Conservation (phyloP, 2,113 vertebrate species). For the Synodontis membranacea region DNA sequence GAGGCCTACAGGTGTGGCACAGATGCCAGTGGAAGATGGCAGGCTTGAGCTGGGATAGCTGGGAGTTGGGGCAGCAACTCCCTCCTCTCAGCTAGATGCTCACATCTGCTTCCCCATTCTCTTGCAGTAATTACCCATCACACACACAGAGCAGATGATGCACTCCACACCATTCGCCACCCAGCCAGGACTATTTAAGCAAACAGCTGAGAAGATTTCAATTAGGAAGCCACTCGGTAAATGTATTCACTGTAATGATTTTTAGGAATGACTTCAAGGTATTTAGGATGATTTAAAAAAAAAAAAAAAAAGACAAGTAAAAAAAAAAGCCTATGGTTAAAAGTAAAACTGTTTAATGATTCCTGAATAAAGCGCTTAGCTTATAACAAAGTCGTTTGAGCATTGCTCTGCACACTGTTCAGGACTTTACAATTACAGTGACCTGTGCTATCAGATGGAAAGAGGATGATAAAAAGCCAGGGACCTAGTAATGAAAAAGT, state of each 20-base stretch:
- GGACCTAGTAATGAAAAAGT: slow-evolving; percentile 76
- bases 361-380: slow-evolving; percentile 61
- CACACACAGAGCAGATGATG: slow-evolving; percentile 69
- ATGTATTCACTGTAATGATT: not conserved
- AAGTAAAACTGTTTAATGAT: not conserved
- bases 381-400: slow-evolving; percentile 66
- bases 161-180: slow-evolving; percentile 48
- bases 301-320: too few species aligned
- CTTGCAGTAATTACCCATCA: slow-evolving; percentile 71
- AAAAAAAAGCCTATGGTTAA: not conserved
- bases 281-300: not conserved
- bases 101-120: slow-evolving; percentile 77
- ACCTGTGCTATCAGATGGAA: slow-evolving; percentile 72
- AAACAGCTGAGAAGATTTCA: slow-evolving; percentile 38
- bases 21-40: slow-evolving; percentile 68
- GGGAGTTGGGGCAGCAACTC: slow-evolving; percentile 56
- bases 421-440: slow-evolving; percentile 73
- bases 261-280: slow-evolving; percentile 16
- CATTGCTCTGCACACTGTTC: slow-evolving; percentile 70
- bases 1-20: slow-evolving; percentile 74
- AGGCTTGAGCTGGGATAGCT: slow-evolving; percentile 59
- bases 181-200: slow-evolving; percentile 43
- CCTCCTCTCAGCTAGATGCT: slow-evolving; percentile 65
- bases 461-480: slow-evolving; percentile 71
- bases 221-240: slow-evolving; percentile 22